These are phyloP conservation scores for Apamea sordens DNA, from an alignment of 2,888 invertebrate genomes.

Conservation along the genomic window DNA sequence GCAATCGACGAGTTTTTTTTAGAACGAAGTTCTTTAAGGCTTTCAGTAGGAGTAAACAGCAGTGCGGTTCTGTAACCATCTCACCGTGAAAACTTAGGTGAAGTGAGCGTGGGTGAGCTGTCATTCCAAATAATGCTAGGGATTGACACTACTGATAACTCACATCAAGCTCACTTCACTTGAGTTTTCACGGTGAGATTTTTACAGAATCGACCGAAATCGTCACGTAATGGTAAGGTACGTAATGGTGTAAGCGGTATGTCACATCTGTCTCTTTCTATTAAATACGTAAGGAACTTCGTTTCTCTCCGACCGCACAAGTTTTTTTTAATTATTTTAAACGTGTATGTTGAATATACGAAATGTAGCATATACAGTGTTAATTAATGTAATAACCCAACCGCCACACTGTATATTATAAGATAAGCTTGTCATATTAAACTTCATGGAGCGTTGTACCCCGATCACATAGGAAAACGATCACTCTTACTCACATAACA, in stretches of 20 bases:
- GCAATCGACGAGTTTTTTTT: neutral
- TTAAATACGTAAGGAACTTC: no score
- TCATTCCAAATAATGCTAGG: no score
- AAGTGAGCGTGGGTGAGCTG: no score
- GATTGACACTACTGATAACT: no score
- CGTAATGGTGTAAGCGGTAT: no score
- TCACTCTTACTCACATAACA: constrained; percentile 25
- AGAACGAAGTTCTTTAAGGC: neutral
- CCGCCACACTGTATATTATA: neutral
- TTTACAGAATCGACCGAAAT: neutral
- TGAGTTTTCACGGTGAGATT: no score
- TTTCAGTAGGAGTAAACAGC: neutral
- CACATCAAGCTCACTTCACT: no score
- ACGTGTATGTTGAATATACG: neutral
- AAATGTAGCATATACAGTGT: neutral
- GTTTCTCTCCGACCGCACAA: no score
- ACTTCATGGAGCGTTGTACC: neutral
- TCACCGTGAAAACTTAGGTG: no score
- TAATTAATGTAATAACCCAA: neutral
- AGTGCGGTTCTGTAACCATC: no score
- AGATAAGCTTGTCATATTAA: neutral
- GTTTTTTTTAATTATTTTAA: neutral
- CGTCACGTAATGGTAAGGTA: neutral
- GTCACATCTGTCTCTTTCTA: neutral
- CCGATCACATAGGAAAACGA: constrained; percentile 20